phyloP scores from a whole-genome alignment of 2,797 vertebrate species.

The Sebastes dallii region DNA sequence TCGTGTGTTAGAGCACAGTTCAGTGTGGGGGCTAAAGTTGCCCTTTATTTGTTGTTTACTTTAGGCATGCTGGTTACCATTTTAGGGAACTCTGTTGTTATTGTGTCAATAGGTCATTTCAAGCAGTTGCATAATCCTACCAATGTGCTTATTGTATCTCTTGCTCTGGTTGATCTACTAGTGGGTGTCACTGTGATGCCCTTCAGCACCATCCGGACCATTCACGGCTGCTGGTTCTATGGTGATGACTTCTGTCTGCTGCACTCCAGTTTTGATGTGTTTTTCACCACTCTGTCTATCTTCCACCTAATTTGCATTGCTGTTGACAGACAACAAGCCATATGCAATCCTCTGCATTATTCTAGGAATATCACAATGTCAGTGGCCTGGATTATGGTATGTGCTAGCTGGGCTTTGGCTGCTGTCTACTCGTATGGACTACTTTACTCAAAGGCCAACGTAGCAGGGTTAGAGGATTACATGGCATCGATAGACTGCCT shows the following conservation, averaged over 20 bases:
- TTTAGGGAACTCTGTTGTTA: slow-evolving; percentile 79
- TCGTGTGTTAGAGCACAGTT: neutral
- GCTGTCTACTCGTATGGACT: slow-evolving; percentile 61
- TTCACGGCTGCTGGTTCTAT: slow-evolving; percentile 83
- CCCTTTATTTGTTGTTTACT: neutral
- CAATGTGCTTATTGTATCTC: slow-evolving; percentile 82
- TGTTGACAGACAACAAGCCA: slow-evolving; percentile 78
- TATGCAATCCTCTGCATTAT: slow-evolving; percentile 79
- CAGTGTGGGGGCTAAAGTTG: neutral
- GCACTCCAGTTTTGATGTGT: slow-evolving; percentile 79
- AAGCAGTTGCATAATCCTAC: slow-evolving; percentile 83
- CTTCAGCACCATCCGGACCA: slow-evolving; percentile 73
- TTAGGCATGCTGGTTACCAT: slow-evolving; percentile 4
- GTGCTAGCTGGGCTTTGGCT: slow-evolving; percentile 71
- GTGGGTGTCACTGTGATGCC: slow-evolving; percentile 73
- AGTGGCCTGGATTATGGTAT: slow-evolving; percentile 62
- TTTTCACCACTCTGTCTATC: slow-evolving; percentile 78
- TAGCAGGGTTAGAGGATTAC: slow-evolving; percentile 11
- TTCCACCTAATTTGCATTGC: slow-evolving; percentile 84
- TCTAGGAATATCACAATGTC: slow-evolving; percentile 62
- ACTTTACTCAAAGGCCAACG: neutral
- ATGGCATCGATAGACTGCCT: neutral
- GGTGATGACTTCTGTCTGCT: slow-evolving; percentile 77
- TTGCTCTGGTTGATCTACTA: slow-evolving; percentile 56
- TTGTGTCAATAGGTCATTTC: slow-evolving; percentile 81